Base-by-base conservation (phyloP, 2,113 vertebrate species). In the Diadophis punctatus region DNA sequence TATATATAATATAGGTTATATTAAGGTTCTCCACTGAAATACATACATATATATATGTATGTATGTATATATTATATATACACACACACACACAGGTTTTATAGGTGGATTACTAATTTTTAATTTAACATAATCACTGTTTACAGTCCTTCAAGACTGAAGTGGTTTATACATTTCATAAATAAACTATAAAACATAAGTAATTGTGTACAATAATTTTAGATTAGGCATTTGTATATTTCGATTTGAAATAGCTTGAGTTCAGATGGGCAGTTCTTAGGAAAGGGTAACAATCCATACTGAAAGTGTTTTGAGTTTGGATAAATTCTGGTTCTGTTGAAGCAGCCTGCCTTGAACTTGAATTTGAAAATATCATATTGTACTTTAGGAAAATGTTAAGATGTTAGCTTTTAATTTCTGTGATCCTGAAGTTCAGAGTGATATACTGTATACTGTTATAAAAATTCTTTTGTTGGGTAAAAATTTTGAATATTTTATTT, bases 401-500 rank as follows among this genome's bases (percentile, higher is more conserved):
- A n/a, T 8, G 63, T 68, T 74, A 74, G 5, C 63, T 68, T 74
- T 34, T 39, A 39, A 80, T 80, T 39, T 39, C 34, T 80, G 34
- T 80, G 20, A 39, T 8, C n/a, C 68, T 80, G 68, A 20, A 8
- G 7, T 80, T 80, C n/a, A 80, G 39, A 80, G 16, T 80, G n/a
- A 80, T 80, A 80, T 22, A 39, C n/a, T n/a, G n/a, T n/a, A n/a
- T 20, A 80, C 14, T 39, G 34, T 80, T 80, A 80, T 8, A 39
- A 6, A 39, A 80, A 39, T 80, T 14, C 4, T 92, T 89, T 27
- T 34, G 60, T 49, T 53, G 52, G 51, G 34, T 93, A 30, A 85
- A 86, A 89, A 18, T 8, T 96, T 25, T 0, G 30, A 53, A 43
- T 92, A 9, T 95, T 94, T 88, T 3, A 8, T 51, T 88, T 94